Evolutionary conservation across 2,797 vertebrate species (phyloP), one percentile per base, ranked within the genome.

Genomic region (Xenopus petersii): DNA sequence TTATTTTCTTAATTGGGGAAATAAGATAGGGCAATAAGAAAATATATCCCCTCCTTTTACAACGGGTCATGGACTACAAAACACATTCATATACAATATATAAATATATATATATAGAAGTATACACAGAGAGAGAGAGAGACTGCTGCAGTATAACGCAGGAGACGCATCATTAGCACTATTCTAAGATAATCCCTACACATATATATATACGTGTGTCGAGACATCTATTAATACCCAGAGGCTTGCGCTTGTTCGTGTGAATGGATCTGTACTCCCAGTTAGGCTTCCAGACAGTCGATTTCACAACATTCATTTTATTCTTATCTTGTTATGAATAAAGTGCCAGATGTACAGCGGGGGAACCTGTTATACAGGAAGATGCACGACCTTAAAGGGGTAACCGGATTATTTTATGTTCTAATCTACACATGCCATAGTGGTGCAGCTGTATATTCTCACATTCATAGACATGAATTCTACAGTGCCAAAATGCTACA

Each of bases 1-100:
- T 56, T 77, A 77, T 77, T 77, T 77, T 77, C 70, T 77, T 73
- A 77, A 68, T 67, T 9, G 8, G 24, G 62, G 69, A 59, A 54
- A 24, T 15, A 46, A 10, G 46, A 64, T 30, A 62, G 33, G 49
- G n/a, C 12, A 67, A 47, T 62, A 68, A 72, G 47, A 42, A 17
- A 67, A 54, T 75, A 48, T 70, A 70, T 64, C 59, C 9, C 30
- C 48, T 59, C 12, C 56, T 68, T 2, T 56, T 33, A 30, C 33
- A 8, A 33, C 15, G 12, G 49, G 66, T 16, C 10, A 67, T 30
- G 4, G 24, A 51, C 46, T 67, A 49, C 30, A 54, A 51, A 51
- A 67, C 12, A 67, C 12, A 36, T 36, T 2, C 36, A 42, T 42
- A 42, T 42, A 42, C 36, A 42, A 42, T 42, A 4, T 42, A 42